Conservation (phyloP, 1,140 invertebrate genomes). For the Elymnias hypermnestra region DNA sequence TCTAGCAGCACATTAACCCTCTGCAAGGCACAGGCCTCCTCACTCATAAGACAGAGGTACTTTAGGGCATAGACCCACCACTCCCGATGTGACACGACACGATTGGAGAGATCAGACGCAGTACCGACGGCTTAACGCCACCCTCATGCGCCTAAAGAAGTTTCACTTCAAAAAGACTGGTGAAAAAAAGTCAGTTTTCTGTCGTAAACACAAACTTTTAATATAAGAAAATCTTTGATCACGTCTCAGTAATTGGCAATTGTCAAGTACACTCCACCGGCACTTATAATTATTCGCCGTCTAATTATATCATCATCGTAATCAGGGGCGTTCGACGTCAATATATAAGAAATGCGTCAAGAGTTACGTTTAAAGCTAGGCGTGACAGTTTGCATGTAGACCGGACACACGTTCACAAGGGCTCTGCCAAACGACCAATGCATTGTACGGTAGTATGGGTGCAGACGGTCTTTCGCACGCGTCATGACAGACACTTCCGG, state of each 20-base stretch:
- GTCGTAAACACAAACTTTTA: background rate
- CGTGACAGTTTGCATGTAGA: conserved; percentile 24
- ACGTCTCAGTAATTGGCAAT: conserved; percentile 1
- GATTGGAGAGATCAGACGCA: too few relatives aligned
- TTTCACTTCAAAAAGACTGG: too few relatives aligned
- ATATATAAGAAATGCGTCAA: conserved; percentile 33
- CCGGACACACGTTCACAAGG: conserved; percentile 14
- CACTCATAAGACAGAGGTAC: too few relatives aligned
- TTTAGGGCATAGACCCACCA: too few relatives aligned
- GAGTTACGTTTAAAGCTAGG: conserved; percentile 24
- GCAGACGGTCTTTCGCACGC: conserved; percentile 17
- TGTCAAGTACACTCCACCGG: background rate
- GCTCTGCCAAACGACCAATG: conserved; percentile 26
- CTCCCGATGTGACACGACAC: too few relatives aligned
- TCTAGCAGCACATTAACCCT: too few relatives aligned
- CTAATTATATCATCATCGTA: conserved; percentile 23
- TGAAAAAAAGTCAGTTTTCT: too few relatives aligned
- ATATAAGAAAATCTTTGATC: background rate
- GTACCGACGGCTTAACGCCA: too few relatives aligned
- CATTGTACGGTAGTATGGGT: conserved; percentile 16
- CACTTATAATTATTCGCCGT: conserved; percentile 5
- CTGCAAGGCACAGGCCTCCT: too few relatives aligned
- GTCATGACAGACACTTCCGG: conserved; percentile 54
- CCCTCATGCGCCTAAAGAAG: too few relatives aligned
- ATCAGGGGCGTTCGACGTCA: conserved; percentile 24